Evolutionary conservation across 2,797 vertebrate genomes (phyloP).

Genomic region (Tinamus major): DNA sequence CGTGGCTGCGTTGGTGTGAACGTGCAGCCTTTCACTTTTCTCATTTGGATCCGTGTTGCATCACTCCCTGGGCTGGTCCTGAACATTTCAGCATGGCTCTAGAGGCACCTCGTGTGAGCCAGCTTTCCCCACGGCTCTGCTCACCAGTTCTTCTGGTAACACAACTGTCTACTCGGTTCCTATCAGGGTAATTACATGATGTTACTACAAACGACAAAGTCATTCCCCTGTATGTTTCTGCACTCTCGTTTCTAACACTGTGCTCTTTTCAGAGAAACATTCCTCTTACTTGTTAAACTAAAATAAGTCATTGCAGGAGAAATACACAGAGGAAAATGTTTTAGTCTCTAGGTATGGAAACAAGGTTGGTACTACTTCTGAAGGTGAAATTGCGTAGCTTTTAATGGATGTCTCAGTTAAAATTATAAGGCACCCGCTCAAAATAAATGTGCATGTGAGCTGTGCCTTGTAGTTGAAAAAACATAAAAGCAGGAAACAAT

Average conservation of each 20-base stretch:
- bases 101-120: background rate
- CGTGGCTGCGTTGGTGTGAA: background rate
- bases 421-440: background rate
- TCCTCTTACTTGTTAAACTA: background rate
- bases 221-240: background rate
- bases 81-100: accelerated
- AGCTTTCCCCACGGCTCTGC: background rate
- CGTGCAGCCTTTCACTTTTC: background rate
- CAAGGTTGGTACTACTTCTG: background rate
- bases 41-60: background rate
- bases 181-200: background rate
- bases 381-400: conserved; percentile 9
- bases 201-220: background rate
- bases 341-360: background rate
- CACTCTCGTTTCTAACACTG: background rate
- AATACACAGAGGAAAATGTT: background rate
- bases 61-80: too few species aligned
- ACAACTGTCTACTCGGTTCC: background rate
- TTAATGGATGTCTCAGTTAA: conserved; percentile 45
- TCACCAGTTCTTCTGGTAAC: background rate
- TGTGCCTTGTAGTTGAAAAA: background rate
- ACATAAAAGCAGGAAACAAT: background rate
- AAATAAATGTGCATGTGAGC: background rate
- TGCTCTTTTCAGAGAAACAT: background rate
- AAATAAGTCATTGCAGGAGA: conserved; percentile 1